Evolutionary conservation across 2,113 vertebrate genomes (phyloP).

Genomic region (Macquaria ambigua): DNA sequence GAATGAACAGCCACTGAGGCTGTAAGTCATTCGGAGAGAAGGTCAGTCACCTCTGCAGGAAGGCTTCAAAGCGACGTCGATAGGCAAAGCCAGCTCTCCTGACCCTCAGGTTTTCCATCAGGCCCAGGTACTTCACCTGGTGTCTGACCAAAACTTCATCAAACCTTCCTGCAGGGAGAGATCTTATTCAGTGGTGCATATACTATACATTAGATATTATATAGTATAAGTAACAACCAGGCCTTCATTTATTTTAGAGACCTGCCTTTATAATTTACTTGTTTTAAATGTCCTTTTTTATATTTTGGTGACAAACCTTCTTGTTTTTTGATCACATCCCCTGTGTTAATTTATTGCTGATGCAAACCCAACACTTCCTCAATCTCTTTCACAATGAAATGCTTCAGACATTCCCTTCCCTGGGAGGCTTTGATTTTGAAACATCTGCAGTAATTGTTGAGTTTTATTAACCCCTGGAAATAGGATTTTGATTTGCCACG

Average conservation of each 20-base stretch:
- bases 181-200: background rate
- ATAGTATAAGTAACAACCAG: background rate
- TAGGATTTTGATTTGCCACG: background rate
- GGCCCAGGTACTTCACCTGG: conserved; percentile 97
- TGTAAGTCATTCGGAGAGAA: background rate
- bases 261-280: background rate
- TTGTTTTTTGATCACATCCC: background rate
- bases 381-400: background rate
- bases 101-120: conserved; percentile 97
- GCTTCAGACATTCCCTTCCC: background rate
- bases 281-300: background rate
- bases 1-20: background rate
- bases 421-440: background rate
- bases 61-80: conserved; percentile 92
- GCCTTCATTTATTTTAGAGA: background rate
- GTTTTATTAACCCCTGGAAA: background rate
- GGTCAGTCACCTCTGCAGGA: conserved; percentile 90
- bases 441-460: background rate
- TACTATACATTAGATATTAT: background rate
- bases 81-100: conserved; percentile 97
- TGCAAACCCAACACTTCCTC: background rate
- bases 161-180: conserved; percentile 87
- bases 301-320: background rate
- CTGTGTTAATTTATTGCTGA: background rate
- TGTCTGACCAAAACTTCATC: conserved; percentile 96